Conservation (phyloP, 2,113 vertebrate genomes). For the Bos indicus region DNA sequence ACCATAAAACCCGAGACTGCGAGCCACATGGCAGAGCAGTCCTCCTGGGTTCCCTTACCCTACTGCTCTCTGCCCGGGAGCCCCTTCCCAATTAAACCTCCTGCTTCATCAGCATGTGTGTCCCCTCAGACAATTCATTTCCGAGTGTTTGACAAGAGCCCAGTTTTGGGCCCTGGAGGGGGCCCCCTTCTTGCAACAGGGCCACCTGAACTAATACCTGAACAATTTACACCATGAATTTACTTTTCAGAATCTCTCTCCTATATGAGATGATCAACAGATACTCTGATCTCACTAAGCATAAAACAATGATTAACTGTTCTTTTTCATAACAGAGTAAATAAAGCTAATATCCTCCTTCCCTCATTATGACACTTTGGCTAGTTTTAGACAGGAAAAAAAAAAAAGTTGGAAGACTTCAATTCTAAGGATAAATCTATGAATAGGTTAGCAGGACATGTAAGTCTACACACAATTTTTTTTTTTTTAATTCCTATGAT, state of each 20-base stretch:
- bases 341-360: not conserved
- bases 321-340: not conserved
- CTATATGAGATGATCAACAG: not conserved
- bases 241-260: not conserved
- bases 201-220: not conserved
- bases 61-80: not conserved
- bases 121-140: not conserved
- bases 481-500: not conserved
- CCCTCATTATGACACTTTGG: not conserved
- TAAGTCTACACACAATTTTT: not conserved
- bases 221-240: not conserved
- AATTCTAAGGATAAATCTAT: not conserved
- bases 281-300: not conserved
- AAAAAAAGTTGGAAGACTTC: not conserved
- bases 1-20: not conserved
- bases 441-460: not conserved
- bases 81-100: not conserved
- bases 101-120: rapidly evolving
- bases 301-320: not conserved
- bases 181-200: not conserved
- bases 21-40: not conserved
- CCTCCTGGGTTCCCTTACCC: not conserved
- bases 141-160: not conserved
- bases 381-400: not conserved
- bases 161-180: not conserved